Conservation (phyloP, 2,888 invertebrate genomes). For the Pardosa pseudoannulata region DNA sequence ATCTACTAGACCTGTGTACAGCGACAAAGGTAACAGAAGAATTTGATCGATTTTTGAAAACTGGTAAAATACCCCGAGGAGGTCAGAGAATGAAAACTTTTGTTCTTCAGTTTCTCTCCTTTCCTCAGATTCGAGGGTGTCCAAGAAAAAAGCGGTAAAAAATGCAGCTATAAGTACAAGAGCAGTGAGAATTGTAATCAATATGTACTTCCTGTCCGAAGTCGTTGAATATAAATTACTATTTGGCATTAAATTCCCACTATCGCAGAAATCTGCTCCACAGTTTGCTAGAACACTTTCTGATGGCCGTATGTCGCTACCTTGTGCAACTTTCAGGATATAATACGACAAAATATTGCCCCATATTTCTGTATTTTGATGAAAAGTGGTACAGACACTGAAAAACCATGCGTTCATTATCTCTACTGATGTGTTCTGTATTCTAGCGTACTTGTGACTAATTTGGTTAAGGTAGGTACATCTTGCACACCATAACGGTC, state of each 20-base stretch:
- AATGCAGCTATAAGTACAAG: slow-evolving; percentile 91
- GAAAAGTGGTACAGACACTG: slow-evolving; percentile 98
- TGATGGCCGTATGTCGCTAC: not conserved
- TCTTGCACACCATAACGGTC: slow-evolving; percentile 99
- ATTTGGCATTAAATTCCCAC: slow-evolving; percentile 56
- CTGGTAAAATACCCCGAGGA: slow-evolving; percentile 92
- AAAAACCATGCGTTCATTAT: slow-evolving; percentile 97
- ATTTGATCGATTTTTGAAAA: slow-evolving; percentile 92
- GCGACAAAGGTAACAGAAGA: slow-evolving; percentile 93
- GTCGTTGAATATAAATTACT: slow-evolving; percentile 87
- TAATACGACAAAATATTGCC: slow-evolving; percentile 95
- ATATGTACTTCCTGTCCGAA: slow-evolving; percentile 90
- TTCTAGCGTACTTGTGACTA: slow-evolving; percentile 91
- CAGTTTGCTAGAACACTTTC: slow-evolving; percentile 19
- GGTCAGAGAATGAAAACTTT: slow-evolving; percentile 78
- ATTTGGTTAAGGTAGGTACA: slow-evolving; percentile 97
- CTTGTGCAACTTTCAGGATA: slow-evolving; percentile 74
- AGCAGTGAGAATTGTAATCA: slow-evolving; percentile 91
- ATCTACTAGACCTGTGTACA: slow-evolving; percentile 98
- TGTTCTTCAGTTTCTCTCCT: not conserved
- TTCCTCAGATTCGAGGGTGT: slow-evolving; percentile 89
- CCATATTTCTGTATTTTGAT: slow-evolving; percentile 98
- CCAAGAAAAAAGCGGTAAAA: slow-evolving; percentile 91
- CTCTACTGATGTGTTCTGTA: slow-evolving; percentile 80
- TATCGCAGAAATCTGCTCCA: slow-evolving; percentile 71